Evolutionary conservation across 2,113 vertebrate genomes (phyloP).

Genomic region (Arizona elegans): DNA sequence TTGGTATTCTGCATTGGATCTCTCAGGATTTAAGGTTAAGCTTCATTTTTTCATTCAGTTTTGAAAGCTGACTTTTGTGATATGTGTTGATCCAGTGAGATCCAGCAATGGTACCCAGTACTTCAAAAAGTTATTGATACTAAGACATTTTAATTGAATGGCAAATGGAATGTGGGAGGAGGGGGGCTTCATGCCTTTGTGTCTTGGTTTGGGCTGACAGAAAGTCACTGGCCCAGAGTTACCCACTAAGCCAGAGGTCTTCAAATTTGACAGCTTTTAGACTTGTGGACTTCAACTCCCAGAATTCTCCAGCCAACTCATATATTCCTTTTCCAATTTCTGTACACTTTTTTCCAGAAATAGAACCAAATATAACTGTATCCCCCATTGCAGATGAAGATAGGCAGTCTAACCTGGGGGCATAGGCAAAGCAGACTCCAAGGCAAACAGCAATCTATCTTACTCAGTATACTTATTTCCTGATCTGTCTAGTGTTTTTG

Average conservation of each 20-base stretch:
- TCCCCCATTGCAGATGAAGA: neutral
- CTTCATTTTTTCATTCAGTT: neutral
- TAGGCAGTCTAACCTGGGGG: neutral
- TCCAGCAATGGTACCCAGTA: neutral
- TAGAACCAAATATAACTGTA: neutral
- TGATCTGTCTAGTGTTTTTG: neutral
- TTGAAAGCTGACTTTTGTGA: neutral
- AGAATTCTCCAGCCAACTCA: neutral
- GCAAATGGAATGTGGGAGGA: neutral
- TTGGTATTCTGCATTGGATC: neutral
- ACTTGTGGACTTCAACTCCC: too few relatives aligned
- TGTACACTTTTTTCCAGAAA: neutral
- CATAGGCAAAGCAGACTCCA: neutral
- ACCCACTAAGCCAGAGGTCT: neutral
- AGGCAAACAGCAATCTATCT: neutral
- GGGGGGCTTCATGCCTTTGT: neutral
- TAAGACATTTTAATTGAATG: neutral
- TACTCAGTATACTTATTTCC: neutral
- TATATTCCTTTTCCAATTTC: neutral
- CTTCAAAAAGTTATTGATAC: neutral
- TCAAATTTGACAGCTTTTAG: too few relatives aligned
- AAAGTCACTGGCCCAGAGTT: neutral
- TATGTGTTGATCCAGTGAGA: neutral
- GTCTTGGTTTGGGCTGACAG: neutral
- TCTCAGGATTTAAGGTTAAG: neutral